Evolutionary conservation across 2,113 vertebrate species (phyloP).

Genomic region (Archocentrus centrarchus): DNA sequence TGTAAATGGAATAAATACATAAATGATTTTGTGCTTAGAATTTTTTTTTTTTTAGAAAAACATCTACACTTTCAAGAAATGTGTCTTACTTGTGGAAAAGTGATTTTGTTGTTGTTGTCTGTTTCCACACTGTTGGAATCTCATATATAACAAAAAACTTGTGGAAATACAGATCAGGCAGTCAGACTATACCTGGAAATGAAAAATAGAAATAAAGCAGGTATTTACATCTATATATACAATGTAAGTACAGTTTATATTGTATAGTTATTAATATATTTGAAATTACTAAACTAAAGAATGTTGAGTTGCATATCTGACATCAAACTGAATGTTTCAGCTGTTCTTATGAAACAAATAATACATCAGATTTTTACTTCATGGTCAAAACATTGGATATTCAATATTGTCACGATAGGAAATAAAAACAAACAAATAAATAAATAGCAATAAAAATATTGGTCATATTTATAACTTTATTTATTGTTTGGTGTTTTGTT

Average conservation of each 20-base stretch:
- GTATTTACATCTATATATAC: too few species aligned
- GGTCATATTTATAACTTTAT: not conserved
- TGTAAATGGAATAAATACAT: not conserved
- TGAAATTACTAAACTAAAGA: not conserved
- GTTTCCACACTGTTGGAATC: not conserved
- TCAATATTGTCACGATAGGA: not conserved
- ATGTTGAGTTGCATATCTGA: not conserved
- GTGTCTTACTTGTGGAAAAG: not conserved
- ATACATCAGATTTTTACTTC: not conserved
- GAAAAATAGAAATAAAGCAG: not conserved
- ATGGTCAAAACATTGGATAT: not conserved
- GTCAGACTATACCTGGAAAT: not conserved
- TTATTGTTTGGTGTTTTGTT: not conserved
- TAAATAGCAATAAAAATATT: not conserved
- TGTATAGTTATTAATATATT: not conserved
- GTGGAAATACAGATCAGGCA: not conserved
- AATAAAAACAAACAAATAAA: not conserved
- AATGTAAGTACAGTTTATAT: not conserved
- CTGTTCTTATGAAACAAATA: not conserved
- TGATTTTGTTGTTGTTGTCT: not conserved
- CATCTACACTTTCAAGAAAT: not conserved
- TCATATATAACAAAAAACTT: too few species aligned
- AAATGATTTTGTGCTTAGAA: not conserved
- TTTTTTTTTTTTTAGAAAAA: not conserved
- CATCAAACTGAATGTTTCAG: not conserved